Evolutionary conservation across 2,797 vertebrate species (phyloP).

Genomic region (Distichodus sexfasciatus): DNA sequence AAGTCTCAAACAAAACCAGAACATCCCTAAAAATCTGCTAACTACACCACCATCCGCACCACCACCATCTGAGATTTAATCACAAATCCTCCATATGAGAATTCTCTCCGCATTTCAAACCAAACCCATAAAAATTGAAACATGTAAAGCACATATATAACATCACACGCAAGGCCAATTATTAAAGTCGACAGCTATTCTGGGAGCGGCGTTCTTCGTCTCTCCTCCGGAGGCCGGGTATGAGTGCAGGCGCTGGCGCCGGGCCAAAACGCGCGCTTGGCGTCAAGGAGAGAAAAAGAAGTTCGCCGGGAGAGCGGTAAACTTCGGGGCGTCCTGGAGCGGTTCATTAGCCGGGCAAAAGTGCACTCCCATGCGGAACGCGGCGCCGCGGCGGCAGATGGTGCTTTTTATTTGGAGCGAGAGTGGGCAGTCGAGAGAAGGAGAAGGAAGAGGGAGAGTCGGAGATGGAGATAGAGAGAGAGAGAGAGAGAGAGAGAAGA

Average conservation of each 20-base stretch:
- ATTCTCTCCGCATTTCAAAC: neutral
- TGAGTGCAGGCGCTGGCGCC: conserved; percentile 30
- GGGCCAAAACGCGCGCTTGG: conserved; percentile 7
- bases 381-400: conserved; percentile 49
- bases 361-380: conserved; percentile 37
- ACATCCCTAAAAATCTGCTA: neutral
- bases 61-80: no score
- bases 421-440: conserved; percentile 41
- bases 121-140: neutral
- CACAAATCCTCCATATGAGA: no score
- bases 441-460: conserved; percentile 15
- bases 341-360: conserved; percentile 39
- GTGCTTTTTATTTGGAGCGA: conserved; percentile 53
- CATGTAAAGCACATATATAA: conserved; percentile 2
- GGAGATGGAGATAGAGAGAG: no score
- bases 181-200: conserved; percentile 39
- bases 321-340: conserved; percentile 38
- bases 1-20: neutral
- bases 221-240: neutral
- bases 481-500: conserved; percentile 1
- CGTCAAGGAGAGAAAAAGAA: conserved; percentile 32
- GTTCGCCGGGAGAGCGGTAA: conserved; percentile 26
- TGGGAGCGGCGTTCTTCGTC: conserved; percentile 23
- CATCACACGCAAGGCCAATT: conserved; percentile 37
- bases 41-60: neutral